These are phyloP conservation scores for Microtus ochrogaster DNA, from an alignment of 2,113 vertebrate genomes.

Conservation along the genomic window DNA sequence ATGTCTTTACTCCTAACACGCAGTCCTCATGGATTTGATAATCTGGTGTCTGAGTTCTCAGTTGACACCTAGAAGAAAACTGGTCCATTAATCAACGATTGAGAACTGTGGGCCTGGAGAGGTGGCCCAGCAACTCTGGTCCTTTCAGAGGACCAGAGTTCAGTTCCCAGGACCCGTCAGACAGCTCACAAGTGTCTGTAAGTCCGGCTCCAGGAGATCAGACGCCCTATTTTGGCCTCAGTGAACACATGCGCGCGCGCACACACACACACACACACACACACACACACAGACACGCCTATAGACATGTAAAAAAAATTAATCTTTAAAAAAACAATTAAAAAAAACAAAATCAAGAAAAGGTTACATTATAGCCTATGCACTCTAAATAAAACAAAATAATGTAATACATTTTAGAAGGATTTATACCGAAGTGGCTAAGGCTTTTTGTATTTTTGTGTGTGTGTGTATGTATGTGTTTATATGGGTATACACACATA, in stretches of 20 bases:
- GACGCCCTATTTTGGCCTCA: not conserved
- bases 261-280: not conserved
- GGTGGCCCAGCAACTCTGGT: not conserved
- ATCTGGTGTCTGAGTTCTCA: not conserved
- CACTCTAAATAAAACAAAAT: not conserved
- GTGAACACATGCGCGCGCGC: not conserved
- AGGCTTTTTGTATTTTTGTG: not conserved
- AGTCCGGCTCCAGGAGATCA: not conserved
- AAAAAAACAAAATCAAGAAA: conserved; percentile 18
- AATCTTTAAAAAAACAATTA: not conserved
- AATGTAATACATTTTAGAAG: conserved; percentile 34
- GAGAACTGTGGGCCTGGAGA: not conserved
- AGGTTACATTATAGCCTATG: conserved; percentile 13
- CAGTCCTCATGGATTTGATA: not conserved
- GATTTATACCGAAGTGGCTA: not conserved
- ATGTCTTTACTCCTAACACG: not conserved
- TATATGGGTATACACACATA: no score
- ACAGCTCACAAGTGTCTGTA: not conserved
- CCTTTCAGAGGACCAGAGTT: not conserved
- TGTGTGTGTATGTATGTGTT: not conserved
- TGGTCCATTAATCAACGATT: conserved; percentile 20
- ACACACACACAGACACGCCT: not conserved
- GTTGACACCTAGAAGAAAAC: not conserved
- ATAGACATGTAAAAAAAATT: not conserved
- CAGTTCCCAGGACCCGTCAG: not conserved